Base-by-base conservation (phyloP, 2,888 invertebrate species). In the Drosophila antonietae region DNA sequence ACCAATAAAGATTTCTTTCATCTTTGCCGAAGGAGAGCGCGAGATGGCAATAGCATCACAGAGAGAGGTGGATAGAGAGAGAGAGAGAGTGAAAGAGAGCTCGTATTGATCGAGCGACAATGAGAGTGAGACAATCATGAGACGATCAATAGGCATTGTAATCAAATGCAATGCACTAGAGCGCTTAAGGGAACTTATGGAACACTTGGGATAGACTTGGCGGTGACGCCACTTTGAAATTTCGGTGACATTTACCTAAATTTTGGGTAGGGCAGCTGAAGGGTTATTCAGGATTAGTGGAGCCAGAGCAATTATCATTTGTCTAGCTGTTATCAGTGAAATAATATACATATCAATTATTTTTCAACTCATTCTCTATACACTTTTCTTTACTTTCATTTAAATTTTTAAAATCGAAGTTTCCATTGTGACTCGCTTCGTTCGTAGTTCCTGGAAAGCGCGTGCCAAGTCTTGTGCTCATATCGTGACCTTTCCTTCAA, bases 261-360 rank as follows among this genome's bases (percentile, higher is more conserved):
- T 57, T 64, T 56, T 53, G 59, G 56, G 61, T 43, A 39, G 41
- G 66, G 62, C 66, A 46, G 10, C 43, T 28, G 63, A 65, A 81
- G 72, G 88, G 88, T 80, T 80, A 78, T 61, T 52, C 64, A 78
- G 80, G 75, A 81, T 81, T 76, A 78, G 80, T 91, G 92, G 91
- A 91, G 92, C 91, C 92, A 87, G 73, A 76, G 78, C 91, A 91
- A 91, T 92, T 91, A 91, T 89, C 88, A 87, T 78, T 80, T 84
- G 91, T 91, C 92, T 91, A 82, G 70, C 55, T 47, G 63, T 69
- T 83, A 82, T 88, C 82, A 60, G 47, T 35, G 15, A 23, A 41
- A 12, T 53, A 59, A 67, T 49, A 66, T 69, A 69, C 49, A 56
- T 65, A 72, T 59, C 58, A 52, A 64, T n/a, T 35, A 37, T 41